These are phyloP conservation scores for Petrocephalus sullivani DNA, from an alignment of 2,797 vertebrate species.

Conservation along the genomic window DNA sequence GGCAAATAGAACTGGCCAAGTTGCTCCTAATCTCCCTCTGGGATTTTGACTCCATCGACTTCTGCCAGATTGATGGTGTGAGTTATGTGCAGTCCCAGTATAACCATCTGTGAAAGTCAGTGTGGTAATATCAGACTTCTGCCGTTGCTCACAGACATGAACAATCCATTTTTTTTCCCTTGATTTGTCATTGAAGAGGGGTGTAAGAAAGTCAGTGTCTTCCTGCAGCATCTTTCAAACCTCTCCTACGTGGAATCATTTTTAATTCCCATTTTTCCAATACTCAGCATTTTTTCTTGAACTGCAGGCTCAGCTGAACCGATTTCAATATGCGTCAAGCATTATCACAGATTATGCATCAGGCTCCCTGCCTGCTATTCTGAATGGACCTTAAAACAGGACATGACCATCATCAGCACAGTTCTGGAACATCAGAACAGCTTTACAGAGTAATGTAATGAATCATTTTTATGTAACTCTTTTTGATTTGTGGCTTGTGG, in stretches of 20 bases:
- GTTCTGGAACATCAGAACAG: background rate
- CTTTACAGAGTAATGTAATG: background rate
- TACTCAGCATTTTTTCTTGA: background rate
- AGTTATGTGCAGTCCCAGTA: conserved; percentile 10
- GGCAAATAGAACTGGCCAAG: background rate
- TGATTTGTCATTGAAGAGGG: background rate
- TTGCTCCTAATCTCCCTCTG: conserved; percentile 10
- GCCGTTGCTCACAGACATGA: background rate
- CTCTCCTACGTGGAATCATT: background rate
- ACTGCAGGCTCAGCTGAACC: background rate
- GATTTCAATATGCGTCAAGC: background rate
- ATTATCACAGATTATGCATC: background rate
- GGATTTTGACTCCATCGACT: background rate
- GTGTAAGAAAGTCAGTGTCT: background rate
- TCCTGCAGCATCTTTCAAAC: background rate
- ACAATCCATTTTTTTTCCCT: background rate
- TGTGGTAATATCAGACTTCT: background rate
- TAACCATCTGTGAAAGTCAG: conserved; percentile 13
- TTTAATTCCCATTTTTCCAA: background rate
- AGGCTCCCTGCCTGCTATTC: background rate
- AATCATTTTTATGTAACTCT: conserved; percentile 23
- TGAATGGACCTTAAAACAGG: background rate
- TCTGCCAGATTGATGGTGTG: background rate
- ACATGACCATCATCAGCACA: background rate
- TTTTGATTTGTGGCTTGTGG: conserved; percentile 17